Conservation (phyloP, 2,113 vertebrate genomes). For the Calidris pugnax region DNA sequence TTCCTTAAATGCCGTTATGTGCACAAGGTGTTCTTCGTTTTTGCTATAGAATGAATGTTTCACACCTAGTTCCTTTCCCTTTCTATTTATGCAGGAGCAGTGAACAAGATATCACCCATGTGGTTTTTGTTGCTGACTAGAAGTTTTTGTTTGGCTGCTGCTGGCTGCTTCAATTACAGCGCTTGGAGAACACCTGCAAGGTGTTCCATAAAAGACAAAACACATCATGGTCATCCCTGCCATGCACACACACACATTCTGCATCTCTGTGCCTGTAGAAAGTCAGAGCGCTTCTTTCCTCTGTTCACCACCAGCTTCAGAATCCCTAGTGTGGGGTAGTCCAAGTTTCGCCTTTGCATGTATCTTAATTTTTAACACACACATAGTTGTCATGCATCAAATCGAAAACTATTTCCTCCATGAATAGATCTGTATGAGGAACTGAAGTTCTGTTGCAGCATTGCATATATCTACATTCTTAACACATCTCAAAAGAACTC, state of each 20-base stretch:
- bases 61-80: not conserved
- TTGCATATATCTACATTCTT: not conserved
- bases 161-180: not conserved
- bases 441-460: not conserved
- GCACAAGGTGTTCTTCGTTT: not conserved
- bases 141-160: not conserved
- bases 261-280: not conserved
- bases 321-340: not conserved
- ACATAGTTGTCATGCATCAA: not conserved
- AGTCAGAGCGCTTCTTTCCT: not conserved
- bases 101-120: not conserved
- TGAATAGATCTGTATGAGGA: not conserved
- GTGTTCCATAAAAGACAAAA: not conserved
- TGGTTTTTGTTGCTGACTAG: not conserved
- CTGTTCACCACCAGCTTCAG: not conserved
- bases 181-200: not conserved
- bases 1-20: not conserved
- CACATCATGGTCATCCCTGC: accelerated
- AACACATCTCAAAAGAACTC: not conserved
- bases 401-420: not conserved
- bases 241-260: accelerated
- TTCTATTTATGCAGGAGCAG: not conserved
- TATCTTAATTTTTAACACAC: not conserved
- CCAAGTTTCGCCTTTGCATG: not conserved
- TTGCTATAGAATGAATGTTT: not conserved